Conservation (phyloP, 2,113 vertebrate genomes). For the Romanogobio albipinnatus region DNA sequence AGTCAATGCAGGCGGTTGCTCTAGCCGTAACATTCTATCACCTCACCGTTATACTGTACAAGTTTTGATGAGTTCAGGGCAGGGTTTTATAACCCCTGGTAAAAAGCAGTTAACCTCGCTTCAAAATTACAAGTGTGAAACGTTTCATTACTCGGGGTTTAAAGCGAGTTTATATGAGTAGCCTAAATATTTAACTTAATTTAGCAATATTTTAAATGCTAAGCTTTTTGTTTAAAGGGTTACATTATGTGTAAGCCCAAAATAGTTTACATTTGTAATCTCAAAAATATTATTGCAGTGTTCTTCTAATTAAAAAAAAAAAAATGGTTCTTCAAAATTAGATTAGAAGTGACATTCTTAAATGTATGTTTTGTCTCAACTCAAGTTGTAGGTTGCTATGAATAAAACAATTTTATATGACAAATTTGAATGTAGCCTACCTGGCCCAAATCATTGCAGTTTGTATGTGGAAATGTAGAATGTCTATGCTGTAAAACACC, state of each 20-base stretch:
- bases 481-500: background rate
- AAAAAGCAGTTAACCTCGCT: no score
- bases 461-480: background rate
- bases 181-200: background rate
- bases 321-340: background rate
- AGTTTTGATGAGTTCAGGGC: no score
- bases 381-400: background rate
- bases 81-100: no score
- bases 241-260: background rate
- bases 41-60: no score
- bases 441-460: background rate
- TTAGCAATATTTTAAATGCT: conserved; percentile 2
- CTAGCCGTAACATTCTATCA: no score
- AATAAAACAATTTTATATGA: background rate
- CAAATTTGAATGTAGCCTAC: background rate
- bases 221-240: background rate
- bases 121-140: no score
- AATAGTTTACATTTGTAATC: background rate
- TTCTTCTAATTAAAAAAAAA: background rate
- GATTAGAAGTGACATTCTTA: background rate
- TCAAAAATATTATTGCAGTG: background rate
- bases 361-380: background rate
- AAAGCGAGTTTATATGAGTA: no score
- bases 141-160: no score
- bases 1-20: no score